phyloP scores from a whole-genome alignment of 2,888 invertebrate species.

The Thereva unica region DNA sequence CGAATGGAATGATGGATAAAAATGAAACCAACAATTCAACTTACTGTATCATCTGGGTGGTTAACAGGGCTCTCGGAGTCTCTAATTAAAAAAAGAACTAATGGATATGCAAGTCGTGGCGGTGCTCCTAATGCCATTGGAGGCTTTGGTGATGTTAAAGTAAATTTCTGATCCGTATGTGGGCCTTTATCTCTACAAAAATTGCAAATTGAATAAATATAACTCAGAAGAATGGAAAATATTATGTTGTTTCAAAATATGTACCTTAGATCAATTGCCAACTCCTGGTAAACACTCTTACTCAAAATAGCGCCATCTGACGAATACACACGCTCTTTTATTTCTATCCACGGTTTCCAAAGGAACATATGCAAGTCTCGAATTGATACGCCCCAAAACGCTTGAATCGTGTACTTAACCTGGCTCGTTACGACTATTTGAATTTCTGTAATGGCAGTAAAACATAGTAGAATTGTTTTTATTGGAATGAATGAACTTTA shows the following conservation, averaged over 20 bases:
- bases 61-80: conserved; percentile 64
- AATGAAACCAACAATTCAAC: conserved; percentile 42
- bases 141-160: conserved; percentile 65
- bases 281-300: conserved; percentile 44
- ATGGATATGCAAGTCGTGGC: conserved; percentile 75
- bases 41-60: conserved; percentile 78
- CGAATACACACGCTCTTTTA: conserved; percentile 62
- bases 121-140: conserved; percentile 72
- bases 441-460: conserved; percentile 64
- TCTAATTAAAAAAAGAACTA: conserved; percentile 74
- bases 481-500: conserved; percentile 49
- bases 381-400: conserved; percentile 80
- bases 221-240: background rate
- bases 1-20: background rate
- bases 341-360: conserved; percentile 71
- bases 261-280: conserved; percentile 46
- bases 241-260: background rate
- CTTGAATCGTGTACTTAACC: conserved; percentile 72
- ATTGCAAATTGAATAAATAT: background rate
- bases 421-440: conserved; percentile 76
- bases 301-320: conserved; percentile 40
- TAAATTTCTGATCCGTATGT: conserved; percentile 69
- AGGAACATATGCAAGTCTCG: conserved; percentile 74
- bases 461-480: conserved; percentile 1
- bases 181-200: conserved; percentile 63